Evolutionary conservation across 2,888 invertebrate genomes (phyloP), one percentile per base, ranked within the genome.

Genomic region (Heterodera filipjevi): DNA sequence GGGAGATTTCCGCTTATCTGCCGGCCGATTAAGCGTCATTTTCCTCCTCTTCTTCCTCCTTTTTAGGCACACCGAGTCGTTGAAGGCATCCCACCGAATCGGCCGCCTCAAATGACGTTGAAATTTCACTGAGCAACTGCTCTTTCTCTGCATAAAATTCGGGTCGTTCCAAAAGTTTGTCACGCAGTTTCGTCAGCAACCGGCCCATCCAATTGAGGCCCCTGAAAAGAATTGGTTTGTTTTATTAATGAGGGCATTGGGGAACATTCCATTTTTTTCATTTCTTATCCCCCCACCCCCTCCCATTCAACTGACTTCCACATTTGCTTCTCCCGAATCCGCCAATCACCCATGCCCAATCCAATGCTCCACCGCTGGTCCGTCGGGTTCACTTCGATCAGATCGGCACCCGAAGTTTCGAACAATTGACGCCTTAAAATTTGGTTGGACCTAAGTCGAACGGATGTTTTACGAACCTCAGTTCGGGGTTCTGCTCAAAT

Each of bases 301-400:
- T 6, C 30, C 46, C 19, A 19, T 0, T 53, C 14, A 32, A 73
- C 46, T 12, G 1, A 73, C 73, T 73, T 66, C 79, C 79, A 79
- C 46, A 59, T 39, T 39, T 32, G 27, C 68, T 79, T 71, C 66
- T 79, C 79, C n/a, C 78, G 71, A 32, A 79, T 22, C 8, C 66
- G 27, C 59, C 59, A 35, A 39, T 66, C 66, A 66, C 71, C 78
- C 53, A 79, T 79, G 35, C 44, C 39, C 19, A 79, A 16, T 14
- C 77, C 79, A 33, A 79, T 71, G 53, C 79, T 77, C 79, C 79
- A 79, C 19, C 79, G 77, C 39, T 79, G 33, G 59, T 79, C 79
- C 33, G 78, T 71, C 22, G 79, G 79, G 53, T 70, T 79, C 22
- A 71, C 77, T 79, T 79, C 79, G 72, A 79, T 72, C 16, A 79